Evolutionary conservation across 2,797 vertebrate species (phyloP).

Genomic region (Dipus sagitta): DNA sequence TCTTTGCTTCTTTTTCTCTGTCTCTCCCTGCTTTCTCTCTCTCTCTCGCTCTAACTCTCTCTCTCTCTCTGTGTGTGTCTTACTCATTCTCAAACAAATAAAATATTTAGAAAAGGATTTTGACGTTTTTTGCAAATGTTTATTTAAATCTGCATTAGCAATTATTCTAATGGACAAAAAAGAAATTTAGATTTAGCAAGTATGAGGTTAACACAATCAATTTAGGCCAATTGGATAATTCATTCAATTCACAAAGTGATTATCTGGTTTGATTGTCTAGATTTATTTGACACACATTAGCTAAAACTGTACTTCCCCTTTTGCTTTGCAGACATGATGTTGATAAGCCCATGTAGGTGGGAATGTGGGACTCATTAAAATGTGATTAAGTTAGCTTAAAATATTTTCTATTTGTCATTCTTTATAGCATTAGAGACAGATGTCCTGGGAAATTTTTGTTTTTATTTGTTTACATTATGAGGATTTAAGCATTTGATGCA

Average conservation of each 20-base stretch:
- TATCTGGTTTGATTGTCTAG: slow-evolving; percentile 57
- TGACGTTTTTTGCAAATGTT: background rate
- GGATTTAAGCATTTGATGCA: slow-evolving; percentile 49
- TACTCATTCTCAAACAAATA: no score
- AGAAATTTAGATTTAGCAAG: slow-evolving; percentile 40
- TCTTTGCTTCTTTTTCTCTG: no score
- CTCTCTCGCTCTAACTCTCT: no score
- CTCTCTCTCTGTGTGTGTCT: no score
- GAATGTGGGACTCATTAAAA: slow-evolving; percentile 66
- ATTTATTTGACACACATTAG: slow-evolving; percentile 58
- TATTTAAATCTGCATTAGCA: slow-evolving; percentile 54
- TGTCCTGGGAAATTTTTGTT: slow-evolving; percentile 16
- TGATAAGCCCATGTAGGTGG: slow-evolving; percentile 49
- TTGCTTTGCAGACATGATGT: background rate
- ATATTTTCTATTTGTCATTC: slow-evolving; percentile 48
- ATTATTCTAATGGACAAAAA: slow-evolving; percentile 48
- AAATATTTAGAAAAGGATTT: background rate
- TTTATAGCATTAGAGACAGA: slow-evolving; percentile 55
- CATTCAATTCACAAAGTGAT: slow-evolving; percentile 42
- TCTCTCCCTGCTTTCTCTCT: no score
- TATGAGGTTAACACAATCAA: slow-evolving; percentile 46
- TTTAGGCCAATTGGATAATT: slow-evolving; percentile 43
- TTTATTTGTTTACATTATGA: slow-evolving; percentile 52
- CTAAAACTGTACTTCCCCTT: slow-evolving; percentile 43
- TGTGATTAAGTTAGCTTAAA: slow-evolving; percentile 51